Base-by-base conservation (phyloP, 2,113 vertebrate species). In the Onychorhynchus coronatus region DNA sequence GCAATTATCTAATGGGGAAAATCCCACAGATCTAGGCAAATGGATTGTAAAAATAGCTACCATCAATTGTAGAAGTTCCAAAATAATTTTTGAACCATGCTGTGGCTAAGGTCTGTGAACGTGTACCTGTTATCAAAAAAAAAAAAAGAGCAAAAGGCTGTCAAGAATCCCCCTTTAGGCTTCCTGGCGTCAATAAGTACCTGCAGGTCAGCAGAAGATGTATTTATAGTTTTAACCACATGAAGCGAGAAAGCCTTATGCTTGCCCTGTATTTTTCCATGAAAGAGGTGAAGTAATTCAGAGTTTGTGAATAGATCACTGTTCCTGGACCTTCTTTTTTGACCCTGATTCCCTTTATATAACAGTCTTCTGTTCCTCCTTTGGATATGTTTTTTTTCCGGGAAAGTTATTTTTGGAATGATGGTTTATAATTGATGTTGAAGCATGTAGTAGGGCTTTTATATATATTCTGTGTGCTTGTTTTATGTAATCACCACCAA, bases 271-370 rank as follows among this genome's bases (percentile, higher is more conserved):
- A 82, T 89, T 96, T 97, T 96, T 95, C 94, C 94, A 88, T 95
- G 90, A 86, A 75, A 91, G 86, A 89, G 52, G 86, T 93, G 92
- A 95, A 96, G 94, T 78, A 94, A 94, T 94, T 94, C 92, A 87
- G 85, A 66, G 55, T 86, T 94, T 91, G 61, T 97, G 96, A 97
- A 95, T 96, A 96, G 95, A 95, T 95, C 89, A 65, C 94, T 97
- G 96, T 97, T 97, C 80, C 27, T 91, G 91, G 73, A 82, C 95
- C 84, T 95, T 87, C 94, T 80, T 92, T 95, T 95, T 78, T 91
- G 91, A 95, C 95, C 93, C 80, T 47, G 80, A 87, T 95, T 97
- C 73, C 47, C 65, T 97, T 95, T 96, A 92, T 91, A 94, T 95
- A 97, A 95, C 84, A 95, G 94, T 61, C 84, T 78, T 91, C 91